A percentile compares a stretch with the other conserved stretches of the same genome.
Evolutionary conservation across 1,140 invertebrate genomes (phyloP).

Genomic region (Pectinophora gossypiella): DNA sequence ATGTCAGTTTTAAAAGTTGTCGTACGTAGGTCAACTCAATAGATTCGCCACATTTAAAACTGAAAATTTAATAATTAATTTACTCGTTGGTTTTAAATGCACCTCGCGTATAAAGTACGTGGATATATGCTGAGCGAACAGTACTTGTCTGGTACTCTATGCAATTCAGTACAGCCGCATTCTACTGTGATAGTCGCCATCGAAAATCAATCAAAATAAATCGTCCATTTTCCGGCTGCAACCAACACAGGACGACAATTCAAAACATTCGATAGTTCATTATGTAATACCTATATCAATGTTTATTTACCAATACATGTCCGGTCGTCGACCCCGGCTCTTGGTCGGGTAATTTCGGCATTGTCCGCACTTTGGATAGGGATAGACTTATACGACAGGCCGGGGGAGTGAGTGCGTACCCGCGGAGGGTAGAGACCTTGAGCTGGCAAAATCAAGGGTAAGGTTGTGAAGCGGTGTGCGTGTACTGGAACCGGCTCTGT

Average conservation of each 20-base stretch:
- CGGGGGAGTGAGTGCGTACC: slow-evolving; percentile 40
- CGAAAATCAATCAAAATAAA: too few relatives aligned
- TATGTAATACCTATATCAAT: slow-evolving; percentile 60
- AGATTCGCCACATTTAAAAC: too few relatives aligned
- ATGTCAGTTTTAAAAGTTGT: too few relatives aligned
- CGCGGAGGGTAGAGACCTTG: slow-evolving; percentile 70
- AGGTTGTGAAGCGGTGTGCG: slow-evolving; percentile 48
- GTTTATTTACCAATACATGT: slow-evolving; percentile 73
- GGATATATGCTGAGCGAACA: too few relatives aligned
- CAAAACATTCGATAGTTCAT: slow-evolving; percentile 26
- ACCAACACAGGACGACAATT: background rate
- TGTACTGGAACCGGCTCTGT: slow-evolving; percentile 24
- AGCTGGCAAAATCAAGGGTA: slow-evolving; percentile 74
- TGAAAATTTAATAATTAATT: too few relatives aligned
- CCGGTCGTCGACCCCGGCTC: slow-evolving; percentile 54
- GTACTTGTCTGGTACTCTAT: too few relatives aligned
- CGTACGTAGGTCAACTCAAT: too few relatives aligned
- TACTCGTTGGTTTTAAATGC: too few relatives aligned
- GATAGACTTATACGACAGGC: slow-evolving; percentile 47
- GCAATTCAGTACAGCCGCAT: too few relatives aligned
- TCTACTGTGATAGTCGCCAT: too few relatives aligned
- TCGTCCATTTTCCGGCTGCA: too few relatives aligned
- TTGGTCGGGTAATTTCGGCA: slow-evolving; percentile 63
- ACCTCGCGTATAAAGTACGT: too few relatives aligned
- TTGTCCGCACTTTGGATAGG: slow-evolving; percentile 55